A percentile compares a stretch with the other conserved stretches of the same genome.
Conservation (phyloP, 2,797 vertebrate species). For the Sphenodon punctatus region DNA sequence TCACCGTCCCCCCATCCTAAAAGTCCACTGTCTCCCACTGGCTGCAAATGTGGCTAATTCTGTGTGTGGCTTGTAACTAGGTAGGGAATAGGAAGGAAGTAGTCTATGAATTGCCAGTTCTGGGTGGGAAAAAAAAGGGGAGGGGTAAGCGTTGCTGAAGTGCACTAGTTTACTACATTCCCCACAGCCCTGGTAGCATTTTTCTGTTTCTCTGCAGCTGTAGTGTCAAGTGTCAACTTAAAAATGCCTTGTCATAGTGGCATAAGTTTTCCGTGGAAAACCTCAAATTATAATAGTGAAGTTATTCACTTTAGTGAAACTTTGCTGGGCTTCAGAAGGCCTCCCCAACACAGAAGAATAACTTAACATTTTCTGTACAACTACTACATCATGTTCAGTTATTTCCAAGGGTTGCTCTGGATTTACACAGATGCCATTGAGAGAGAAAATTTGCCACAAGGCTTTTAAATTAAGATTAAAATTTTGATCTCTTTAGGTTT, state of each 20-base stretch:
- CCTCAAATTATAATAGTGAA: neutral
- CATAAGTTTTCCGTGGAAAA: neutral
- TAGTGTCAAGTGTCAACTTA: neutral
- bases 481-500: neutral
- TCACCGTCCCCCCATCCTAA: too few relatives aligned
- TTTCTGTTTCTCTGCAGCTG: neutral
- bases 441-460: neutral
- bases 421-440: neutral
- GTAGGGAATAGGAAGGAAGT: too few relatives aligned
- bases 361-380: neutral
- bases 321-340: neutral
- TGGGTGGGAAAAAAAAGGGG: too few relatives aligned
- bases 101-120: too few relatives aligned
- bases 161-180: neutral
- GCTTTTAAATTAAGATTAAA: neutral
- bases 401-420: neutral
- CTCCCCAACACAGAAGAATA: neutral
- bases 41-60: too few relatives aligned
- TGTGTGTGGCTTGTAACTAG: too few relatives aligned
- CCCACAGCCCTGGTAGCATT: neutral
- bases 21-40: too few relatives aligned
- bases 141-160: too few relatives aligned
- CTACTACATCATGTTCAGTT: neutral
- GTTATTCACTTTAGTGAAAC: neutral
- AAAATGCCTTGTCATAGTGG: neutral